Evolutionary conservation across 2,888 invertebrate genomes (phyloP).

Genomic region (Eudemis profundana): DNA sequence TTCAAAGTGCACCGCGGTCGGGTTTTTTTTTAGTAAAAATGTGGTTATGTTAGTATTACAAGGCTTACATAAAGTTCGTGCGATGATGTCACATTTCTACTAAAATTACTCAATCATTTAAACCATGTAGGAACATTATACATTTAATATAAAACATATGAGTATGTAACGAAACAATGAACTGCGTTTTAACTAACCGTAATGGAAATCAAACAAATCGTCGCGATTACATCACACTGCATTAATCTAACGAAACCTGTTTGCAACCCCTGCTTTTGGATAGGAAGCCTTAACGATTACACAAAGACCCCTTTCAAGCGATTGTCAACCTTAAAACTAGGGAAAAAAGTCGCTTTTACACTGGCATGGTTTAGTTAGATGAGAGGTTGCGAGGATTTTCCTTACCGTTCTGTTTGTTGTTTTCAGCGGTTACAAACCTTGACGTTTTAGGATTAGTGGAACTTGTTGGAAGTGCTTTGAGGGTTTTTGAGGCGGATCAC

Average conservation of each 20-base stretch:
- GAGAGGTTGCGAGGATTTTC: not conserved
- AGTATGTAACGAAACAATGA: not conserved
- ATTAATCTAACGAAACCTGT: conserved; percentile 27
- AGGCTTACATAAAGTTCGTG: too few species aligned
- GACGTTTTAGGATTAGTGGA: conserved; percentile 30
- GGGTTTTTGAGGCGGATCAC: conserved; percentile 14
- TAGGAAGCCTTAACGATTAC: not conserved
- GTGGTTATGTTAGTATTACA: too few species aligned
- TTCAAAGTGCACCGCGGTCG: too few species aligned
- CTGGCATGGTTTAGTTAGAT: not conserved
- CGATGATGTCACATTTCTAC: too few species aligned
- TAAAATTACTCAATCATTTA: too few species aligned
- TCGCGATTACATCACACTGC: conserved; percentile 19
- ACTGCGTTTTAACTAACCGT: too few species aligned
- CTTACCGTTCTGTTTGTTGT: conserved; percentile 6
- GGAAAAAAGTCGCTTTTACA: not conserved
- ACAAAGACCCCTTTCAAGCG: not conserved
- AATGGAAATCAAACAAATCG: conserved; percentile 22
- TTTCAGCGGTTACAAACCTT: conserved; percentile 31
- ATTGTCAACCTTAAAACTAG: not conserved
- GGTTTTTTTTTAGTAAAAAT: too few species aligned
- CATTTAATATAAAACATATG: too few species aligned
- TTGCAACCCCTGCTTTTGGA: conserved; percentile 12
- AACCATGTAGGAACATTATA: too few species aligned
- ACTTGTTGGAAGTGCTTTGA: conserved; percentile 18